These are phyloP conservation scores for Heptranchias perlo DNA, from an alignment of 2,113 vertebrate genomes.

Conservation along the genomic window DNA sequence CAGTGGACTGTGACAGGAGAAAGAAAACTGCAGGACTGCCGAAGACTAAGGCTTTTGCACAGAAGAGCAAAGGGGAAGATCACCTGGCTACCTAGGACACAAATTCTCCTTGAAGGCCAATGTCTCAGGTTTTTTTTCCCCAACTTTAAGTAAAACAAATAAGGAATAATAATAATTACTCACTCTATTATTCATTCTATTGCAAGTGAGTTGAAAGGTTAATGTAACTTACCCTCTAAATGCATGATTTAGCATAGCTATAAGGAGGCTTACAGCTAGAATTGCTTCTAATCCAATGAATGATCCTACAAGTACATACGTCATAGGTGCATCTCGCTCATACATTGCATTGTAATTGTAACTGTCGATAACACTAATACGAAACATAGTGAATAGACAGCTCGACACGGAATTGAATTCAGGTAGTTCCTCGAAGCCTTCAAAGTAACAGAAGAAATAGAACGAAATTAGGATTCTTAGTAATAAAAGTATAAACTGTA, in stretches of 20 bases:
- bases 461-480: neutral
- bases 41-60: too few species aligned
- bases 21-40: too few species aligned
- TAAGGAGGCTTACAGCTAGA: slow-evolving; percentile 9
- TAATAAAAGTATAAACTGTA: neutral
- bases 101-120: neutral
- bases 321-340: neutral
- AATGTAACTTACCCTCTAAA: neutral
- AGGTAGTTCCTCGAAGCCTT: neutral
- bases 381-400: slow-evolving; percentile 28
- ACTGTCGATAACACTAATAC: neutral
- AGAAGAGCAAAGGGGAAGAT: neutral
- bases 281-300: slow-evolving; percentile 30
- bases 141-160: neutral
- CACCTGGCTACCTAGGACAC: neutral
- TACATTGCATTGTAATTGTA: neutral
- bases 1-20: too few species aligned
- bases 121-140: neutral
- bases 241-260: slow-evolving; percentile 9
- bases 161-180: neutral
- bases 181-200: neutral
- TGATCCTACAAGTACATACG: slow-evolving; percentile 22
- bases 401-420: neutral
- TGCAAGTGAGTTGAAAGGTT: neutral
- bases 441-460: neutral